phyloP scores from a whole-genome alignment of 2,888 invertebrate species.

The Synergus umbraculus region DNA sequence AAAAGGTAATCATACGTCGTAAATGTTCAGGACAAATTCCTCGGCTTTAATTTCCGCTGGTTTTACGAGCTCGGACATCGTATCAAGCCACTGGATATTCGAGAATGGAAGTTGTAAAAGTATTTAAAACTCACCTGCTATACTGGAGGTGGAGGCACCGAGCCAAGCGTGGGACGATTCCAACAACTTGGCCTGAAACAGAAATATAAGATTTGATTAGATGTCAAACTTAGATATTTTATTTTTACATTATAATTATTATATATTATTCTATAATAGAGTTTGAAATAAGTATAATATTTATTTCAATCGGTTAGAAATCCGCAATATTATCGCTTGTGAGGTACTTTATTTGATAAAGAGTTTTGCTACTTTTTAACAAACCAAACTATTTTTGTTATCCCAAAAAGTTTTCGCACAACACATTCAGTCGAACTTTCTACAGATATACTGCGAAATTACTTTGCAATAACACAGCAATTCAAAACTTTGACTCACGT shows the following conservation, averaged over 20 bases:
- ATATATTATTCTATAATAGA: no score
- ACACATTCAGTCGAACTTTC: conserved; percentile 26
- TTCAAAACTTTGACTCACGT: conserved; percentile 36
- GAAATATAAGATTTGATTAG: conserved; percentile 66
- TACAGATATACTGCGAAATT: conserved; percentile 23
- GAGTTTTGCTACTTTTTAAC: conserved; percentile 20
- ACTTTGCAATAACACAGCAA: conserved; percentile 38
- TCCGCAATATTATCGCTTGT: conserved; percentile 5
- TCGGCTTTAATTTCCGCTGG: conserved; percentile 38
- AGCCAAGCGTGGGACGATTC: conserved; percentile 96
- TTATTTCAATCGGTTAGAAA: neutral
- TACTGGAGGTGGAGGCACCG: conserved; percentile 92
- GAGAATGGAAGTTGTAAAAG: conserved; percentile 45
- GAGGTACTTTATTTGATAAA: conserved; percentile 20
- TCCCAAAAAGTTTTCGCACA: conserved; percentile 24
- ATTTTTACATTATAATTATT: neutral
- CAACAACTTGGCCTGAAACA: conserved; percentile 92
- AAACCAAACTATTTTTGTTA: conserved; percentile 33
- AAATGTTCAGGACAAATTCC: conserved; percentile 23
- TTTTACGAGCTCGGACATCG: conserved; percentile 51
- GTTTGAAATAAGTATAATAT: neutral
- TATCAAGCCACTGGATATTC: conserved; percentile 40
- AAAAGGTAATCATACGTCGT: conserved; percentile 30
- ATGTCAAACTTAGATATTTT: neutral
- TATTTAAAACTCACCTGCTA: conserved; percentile 88